These are phyloP conservation scores for Chironomus tepperi DNA, from an alignment of 1,140 invertebrate genomes.

Conservation along the genomic window DNA sequence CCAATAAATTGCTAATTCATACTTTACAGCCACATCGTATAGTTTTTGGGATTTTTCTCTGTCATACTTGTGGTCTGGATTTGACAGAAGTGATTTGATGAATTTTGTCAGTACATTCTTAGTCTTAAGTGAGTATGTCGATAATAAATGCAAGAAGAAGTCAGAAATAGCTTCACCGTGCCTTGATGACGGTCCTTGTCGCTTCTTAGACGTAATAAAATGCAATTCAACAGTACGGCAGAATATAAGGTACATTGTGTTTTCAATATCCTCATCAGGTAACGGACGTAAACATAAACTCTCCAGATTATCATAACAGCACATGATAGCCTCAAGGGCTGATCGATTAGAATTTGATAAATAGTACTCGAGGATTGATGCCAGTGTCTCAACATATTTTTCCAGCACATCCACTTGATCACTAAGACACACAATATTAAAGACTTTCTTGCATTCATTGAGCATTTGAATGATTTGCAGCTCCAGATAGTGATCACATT, in stretches of 20 bases:
- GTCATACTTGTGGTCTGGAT: not conserved
- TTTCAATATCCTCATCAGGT: not conserved
- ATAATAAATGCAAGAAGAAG: not conserved
- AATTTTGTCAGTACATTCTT: not conserved
- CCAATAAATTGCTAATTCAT: constrained; percentile 21
- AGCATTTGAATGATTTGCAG: constrained; percentile 16
- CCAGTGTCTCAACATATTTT: not conserved
- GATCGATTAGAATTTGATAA: not conserved
- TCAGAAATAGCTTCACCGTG: constrained; percentile 1
- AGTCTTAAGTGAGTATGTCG: not conserved
- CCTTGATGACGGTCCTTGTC: not conserved
- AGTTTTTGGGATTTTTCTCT: constrained; percentile 16
- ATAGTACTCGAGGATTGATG: not conserved
- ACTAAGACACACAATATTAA: constrained; percentile 3
- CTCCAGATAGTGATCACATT: not conserved
- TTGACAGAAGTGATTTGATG: not conserved
- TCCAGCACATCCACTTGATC: not conserved
- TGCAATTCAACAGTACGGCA: not conserved
- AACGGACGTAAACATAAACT: not conserved
- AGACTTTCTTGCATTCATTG: not conserved
- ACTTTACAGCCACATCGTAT: not conserved
- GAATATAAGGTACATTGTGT: not conserved
- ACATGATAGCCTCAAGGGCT: not conserved
- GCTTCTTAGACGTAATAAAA: not conserved
- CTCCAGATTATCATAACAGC: not conserved